Base-by-base conservation (phyloP, 2,113 vertebrate species). In the Chauna torquata region DNA sequence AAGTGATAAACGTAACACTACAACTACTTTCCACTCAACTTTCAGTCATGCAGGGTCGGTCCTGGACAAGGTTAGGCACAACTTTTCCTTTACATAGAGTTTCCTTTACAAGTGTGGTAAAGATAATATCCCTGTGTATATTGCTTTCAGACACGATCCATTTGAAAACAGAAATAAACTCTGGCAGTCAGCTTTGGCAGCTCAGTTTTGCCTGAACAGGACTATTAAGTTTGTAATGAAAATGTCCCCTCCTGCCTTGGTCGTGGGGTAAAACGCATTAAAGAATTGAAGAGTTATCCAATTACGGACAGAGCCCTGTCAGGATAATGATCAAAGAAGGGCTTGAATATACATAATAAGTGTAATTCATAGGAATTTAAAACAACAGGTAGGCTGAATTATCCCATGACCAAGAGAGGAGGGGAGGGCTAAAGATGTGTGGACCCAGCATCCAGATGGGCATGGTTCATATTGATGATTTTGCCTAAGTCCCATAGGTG, bases 81-180 rank as follows among this genome's bases (percentile, higher is more conserved):
- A 83, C 22, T 36, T 83, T 90, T 65, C 71, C 79, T 95, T 83
- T 90, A 65, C 20, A 0, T 30, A 42, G 58, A 72, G 40, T 54
- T 92, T 81, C 69, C 64, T 61, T 92, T 34, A 64, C 57, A 65
- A 81, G 54, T 24, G 18, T 77, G 86, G 49, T 88, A 59, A 68
- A 72, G 58, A 57, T 86, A 44, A 65, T 49, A 59, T 7, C 62
- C 66, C 36, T 54, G 22, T 76, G 13, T 44, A 5, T 23, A 23
- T 70, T 24, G 27, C 54, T 86, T 90, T 83, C 76, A 88, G 80
- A 70, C 5, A 6, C 15, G 49, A 92, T 77, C 68, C 12, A 2
- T 70, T 40, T 65, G 68, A 62, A 52, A 95, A 52, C 42, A 80
- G 42, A 83, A 97, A 80, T 88, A 83, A 95, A 83, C 36, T n/a